phyloP scores from a whole-genome alignment of 2,797 vertebrate species.

The Semotilus atromaculatus region DNA sequence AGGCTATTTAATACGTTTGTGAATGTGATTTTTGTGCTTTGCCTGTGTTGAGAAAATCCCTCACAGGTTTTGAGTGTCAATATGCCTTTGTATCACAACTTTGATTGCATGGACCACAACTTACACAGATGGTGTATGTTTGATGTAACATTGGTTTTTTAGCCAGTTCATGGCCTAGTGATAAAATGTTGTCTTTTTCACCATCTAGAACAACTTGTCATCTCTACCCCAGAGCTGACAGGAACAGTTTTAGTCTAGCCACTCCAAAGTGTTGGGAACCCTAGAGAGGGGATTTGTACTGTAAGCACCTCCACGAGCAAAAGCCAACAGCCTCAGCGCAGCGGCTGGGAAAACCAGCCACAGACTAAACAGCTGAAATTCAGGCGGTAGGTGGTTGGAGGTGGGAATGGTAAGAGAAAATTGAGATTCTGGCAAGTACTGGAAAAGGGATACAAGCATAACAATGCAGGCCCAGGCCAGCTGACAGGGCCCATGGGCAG shows the following conservation, averaged over 20 bases:
- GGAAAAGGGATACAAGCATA: constrained; percentile 79
- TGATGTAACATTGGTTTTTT: constrained; percentile 13
- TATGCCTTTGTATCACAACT: constrained; percentile 6
- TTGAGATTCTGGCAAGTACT: constrained; percentile 73
- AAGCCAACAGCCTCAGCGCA: constrained; percentile 56
- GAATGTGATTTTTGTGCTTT: background rate
- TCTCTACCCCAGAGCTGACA: constrained; percentile 58
- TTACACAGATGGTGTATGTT: background rate
- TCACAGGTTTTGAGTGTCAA: background rate
- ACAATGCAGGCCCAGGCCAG: constrained; percentile 70
- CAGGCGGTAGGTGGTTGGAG: constrained; percentile 59
- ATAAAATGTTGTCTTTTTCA: background rate
- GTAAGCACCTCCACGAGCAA: constrained; percentile 63
- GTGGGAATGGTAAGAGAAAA: constrained; percentile 56
- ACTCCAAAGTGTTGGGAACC: constrained; percentile 16
- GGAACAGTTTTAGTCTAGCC: constrained; percentile 65
- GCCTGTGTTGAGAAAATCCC: background rate
- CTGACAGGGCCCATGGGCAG: constrained; percentile 63
- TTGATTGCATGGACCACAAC: background rate
- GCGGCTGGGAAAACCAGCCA: constrained; percentile 76
- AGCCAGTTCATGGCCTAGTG: constrained; percentile 10
- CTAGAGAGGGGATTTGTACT: constrained; percentile 53
- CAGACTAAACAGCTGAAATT: constrained; percentile 80
- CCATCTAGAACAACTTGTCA: background rate
- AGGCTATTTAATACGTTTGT: background rate